Conservation (phyloP, 1,140 invertebrate genomes). For the Nasonia longicornis region DNA sequence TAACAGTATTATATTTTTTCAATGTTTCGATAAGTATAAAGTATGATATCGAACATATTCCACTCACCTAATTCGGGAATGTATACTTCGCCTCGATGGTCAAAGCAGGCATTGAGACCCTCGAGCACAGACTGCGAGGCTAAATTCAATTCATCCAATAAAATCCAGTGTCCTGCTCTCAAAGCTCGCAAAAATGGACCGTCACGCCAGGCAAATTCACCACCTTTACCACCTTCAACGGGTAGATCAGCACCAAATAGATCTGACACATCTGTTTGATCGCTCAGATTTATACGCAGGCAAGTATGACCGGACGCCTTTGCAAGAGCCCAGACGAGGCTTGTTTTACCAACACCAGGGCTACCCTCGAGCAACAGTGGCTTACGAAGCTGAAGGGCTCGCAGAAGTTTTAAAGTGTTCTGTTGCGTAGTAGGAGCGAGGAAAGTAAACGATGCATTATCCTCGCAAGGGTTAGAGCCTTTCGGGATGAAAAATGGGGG, state of each 20-base stretch:
- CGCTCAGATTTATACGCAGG: conserved; percentile 96
- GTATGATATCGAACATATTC: neutral
- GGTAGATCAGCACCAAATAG: conserved; percentile 98
- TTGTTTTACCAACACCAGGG: conserved; percentile 98
- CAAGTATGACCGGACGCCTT: conserved; percentile 85
- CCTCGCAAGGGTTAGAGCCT: conserved; percentile 59
- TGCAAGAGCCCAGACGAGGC: conserved; percentile 92
- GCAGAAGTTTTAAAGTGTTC: conserved; percentile 87
- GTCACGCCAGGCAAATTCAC: conserved; percentile 95
- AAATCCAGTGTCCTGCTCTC: conserved; percentile 93
- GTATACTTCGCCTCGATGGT: conserved; percentile 96
- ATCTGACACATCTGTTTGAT: conserved; percentile 98
- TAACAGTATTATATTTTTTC: neutral
- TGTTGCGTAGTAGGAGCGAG: conserved; percentile 84
- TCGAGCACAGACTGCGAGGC: conserved; percentile 98
- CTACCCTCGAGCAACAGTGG: conserved; percentile 97
- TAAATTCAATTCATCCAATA: conserved; percentile 98
- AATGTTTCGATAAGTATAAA: neutral
- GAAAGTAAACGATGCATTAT: conserved; percentile 75
- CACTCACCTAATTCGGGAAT: conserved; percentile 87
- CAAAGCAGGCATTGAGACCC: conserved; percentile 97
- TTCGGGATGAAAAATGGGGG: conserved; percentile 78
- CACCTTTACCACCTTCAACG: conserved; percentile 85
- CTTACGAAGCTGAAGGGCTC: conserved; percentile 90
- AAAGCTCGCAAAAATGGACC: conserved; percentile 94